Evolutionary conservation across 2,888 invertebrate genomes (phyloP).

Genomic region (Campopleginae sp.): DNA sequence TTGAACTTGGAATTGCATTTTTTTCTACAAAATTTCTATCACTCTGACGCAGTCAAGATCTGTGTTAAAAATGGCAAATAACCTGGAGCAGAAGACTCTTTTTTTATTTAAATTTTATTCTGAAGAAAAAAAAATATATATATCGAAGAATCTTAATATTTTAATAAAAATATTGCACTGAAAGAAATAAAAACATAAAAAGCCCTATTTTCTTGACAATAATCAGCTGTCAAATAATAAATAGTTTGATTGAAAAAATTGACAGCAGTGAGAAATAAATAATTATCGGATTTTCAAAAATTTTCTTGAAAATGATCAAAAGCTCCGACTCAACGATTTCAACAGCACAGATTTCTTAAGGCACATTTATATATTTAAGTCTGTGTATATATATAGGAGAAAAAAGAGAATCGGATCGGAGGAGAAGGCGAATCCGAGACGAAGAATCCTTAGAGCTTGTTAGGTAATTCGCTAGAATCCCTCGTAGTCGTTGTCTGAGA

Average conservation of each 20-base stretch:
- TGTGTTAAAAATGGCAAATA: conserved; percentile 5
- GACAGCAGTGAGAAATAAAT: neutral
- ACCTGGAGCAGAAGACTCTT: conserved; percentile 1
- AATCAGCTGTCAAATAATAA: neutral
- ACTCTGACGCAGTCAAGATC: neutral
- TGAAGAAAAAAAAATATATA: neutral
- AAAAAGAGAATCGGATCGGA: conserved; percentile 26
- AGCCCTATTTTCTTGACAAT: neutral
- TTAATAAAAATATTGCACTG: neutral
- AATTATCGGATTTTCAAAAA: neutral
- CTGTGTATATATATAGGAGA: conserved; percentile 12
- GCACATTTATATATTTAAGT: neutral
- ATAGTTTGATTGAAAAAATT: neutral
- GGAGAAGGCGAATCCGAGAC: conserved; percentile 32
- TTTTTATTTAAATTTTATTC: neutral
- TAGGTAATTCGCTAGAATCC: conserved; percentile 46
- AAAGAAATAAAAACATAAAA: neutral
- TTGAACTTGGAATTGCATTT: conserved; percentile 3
- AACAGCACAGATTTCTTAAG: neutral
- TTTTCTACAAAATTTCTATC: conserved; percentile 6
- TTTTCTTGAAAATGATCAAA: neutral
- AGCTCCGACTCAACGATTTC: neutral
- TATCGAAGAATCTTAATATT: neutral
- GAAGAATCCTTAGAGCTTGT: conserved; percentile 56
- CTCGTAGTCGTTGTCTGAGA: conserved; percentile 30